Percentiles rank a stretch among this genome's conserved stretches.
Conservation (phyloP, 1,140 invertebrate genomes). For the Dreissena polymorpha region DNA sequence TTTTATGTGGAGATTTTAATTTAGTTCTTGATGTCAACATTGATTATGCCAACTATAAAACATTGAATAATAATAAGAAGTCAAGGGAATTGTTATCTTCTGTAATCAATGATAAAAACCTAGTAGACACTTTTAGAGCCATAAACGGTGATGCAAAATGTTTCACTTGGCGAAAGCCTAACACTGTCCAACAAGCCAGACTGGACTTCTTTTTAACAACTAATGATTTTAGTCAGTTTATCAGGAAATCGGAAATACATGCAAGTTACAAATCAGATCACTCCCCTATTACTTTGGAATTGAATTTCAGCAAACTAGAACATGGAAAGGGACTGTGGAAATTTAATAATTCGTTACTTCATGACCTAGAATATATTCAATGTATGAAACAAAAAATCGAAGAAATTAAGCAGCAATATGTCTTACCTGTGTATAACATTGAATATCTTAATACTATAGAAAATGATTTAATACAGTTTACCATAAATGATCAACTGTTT, state of each 20-base stretch:
- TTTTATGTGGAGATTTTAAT: conserved; percentile 42
- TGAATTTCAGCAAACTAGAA: conserved; percentile 22
- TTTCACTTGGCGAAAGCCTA: too few relatives aligned
- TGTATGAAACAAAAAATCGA: neutral
- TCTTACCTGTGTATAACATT: neutral
- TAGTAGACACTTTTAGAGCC: conserved; percentile 39
- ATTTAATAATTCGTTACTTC: conserved; percentile 46
- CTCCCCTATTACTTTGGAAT: conserved; percentile 26
- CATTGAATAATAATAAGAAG: conserved; percentile 23
- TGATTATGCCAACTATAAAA: conserved; percentile 39
- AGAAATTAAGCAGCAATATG: conserved; percentile 13
- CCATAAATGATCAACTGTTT: conserved; percentile 41
- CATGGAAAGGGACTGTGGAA: conserved; percentile 48
- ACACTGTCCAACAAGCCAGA: conserved; percentile 54
- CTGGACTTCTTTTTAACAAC: conserved; percentile 46
- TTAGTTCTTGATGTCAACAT: conserved; percentile 17
- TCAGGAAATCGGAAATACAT: conserved; percentile 26
- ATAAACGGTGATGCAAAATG: conserved; percentile 5
- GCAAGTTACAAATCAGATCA: conserved; percentile 21
- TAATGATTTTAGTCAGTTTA: conserved; percentile 25
- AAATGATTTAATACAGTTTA: conserved; percentile 26
- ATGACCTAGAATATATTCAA: conserved; percentile 8
- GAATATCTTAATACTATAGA: neutral
- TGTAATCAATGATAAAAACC: conserved; percentile 8
- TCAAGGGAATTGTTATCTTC: conserved; percentile 22